Base-by-base conservation (phyloP, 2,113 vertebrate species). In the Megaceryle maxima region DNA sequence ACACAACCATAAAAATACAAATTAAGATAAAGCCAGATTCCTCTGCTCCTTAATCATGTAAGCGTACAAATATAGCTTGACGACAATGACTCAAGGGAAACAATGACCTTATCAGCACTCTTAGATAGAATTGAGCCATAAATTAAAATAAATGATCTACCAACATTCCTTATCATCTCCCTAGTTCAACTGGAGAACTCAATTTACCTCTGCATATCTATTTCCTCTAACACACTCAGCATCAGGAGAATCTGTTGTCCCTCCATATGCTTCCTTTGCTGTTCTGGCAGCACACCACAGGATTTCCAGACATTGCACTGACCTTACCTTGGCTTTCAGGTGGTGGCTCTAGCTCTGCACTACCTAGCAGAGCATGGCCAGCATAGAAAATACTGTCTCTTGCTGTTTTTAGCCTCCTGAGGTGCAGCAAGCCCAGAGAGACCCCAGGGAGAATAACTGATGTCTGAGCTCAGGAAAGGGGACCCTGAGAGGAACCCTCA, bases 21-120 rank as follows among this genome's bases (percentile, higher is more conserved):
- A 98, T 98, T 97, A 97, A 98, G 97, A 98, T 98, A 98, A 98
- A 97, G 76, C 81, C 53, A 77, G 33, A 97, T 97, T 96, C 85
- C 92, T 90, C 90, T 96, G 90, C 95, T 96, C 84, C 97, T 97
- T 97, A 97, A 97, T 98, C 97, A 98, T 88, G 83, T 95, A 98
- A 94, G 92, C 37, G 76, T 96, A 97, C 91, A 97, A 97, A 97
- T 85, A 96, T 37, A 95, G 90, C 90, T 92, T 96, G 95, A 97
- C 83, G 78, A 97, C 96, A 95, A 74, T 98, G 98, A 98, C 97
- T 98, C 97, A 98, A 96, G 91, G 92, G 84, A 96, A 96, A 82
- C 85, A 98, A 97, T 97, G 97, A 96, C 94, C 96, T 98, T 98
- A 98, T 98, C 98, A 95, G 73, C 76, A 95, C 80, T 59, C 79